Evolutionary conservation across 1,140 invertebrate genomes (phyloP), one percentile per base, ranked within the genome.

Genomic region (Rhizoglyphus robini): DNA sequence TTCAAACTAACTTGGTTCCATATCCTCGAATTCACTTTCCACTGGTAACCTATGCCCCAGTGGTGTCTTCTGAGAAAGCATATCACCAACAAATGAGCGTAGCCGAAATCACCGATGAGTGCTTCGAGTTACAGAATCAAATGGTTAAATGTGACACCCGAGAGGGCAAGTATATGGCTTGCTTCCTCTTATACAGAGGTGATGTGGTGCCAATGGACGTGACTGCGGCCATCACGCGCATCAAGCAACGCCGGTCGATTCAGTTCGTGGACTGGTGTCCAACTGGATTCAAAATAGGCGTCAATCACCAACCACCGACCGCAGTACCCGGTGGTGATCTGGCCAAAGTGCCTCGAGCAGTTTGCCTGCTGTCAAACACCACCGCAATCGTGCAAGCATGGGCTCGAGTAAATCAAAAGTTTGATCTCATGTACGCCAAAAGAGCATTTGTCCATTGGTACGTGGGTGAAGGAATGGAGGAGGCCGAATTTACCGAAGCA

Each of bases 51-150:
- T 91, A 90, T 74, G 85, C 88, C 11, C 88, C 88, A 4, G 84
- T 90, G 72, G 86, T 90, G 73, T 87, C 85, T 0, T 83, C 86
- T 61, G 88, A 88, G 74, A 88, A 88, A 77, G 87, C 88, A n/a
- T 87, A 87, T 79, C 86, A 88, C 67, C 85, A 88, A 72, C 84
- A 87, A 72, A 75, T 87, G 27, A 83, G 83, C 2, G 86, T 88
- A 13, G 80, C 82, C 20, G 86, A 88, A 75, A 88, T 88, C 67
- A 88, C 87, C 47, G 87, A 87, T 73, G 82, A 84, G 32, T 87
- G 86, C 76, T 88, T 88, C 72, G 86, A 89, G 70, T 84, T 86
- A 15, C 82, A 83, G 25, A 88, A 87, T 75, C 86, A 88, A 78
- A 88, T 90, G 86, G 84, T 89, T 0, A 89, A 88, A 70, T 79